A percentile compares a stretch with the other conserved stretches of the same genome.
These are phyloP conservation scores for Escarpia spicata DNA, from an alignment of 2,888 invertebrate species.

Conservation along the genomic window DNA sequence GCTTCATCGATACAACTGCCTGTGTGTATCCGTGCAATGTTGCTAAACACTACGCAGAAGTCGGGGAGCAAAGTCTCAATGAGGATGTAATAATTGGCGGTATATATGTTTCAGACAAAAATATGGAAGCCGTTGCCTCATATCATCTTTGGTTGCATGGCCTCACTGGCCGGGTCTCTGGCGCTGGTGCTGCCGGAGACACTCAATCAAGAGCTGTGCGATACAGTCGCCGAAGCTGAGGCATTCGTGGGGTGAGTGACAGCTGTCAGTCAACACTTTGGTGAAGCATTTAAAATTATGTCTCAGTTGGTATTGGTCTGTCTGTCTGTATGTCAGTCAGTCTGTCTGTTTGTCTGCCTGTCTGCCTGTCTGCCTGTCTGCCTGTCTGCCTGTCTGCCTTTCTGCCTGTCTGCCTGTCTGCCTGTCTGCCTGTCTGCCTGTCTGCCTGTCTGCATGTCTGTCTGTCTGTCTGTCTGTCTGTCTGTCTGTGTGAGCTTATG, in stretches of 20 bases:
- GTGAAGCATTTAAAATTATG: not conserved
- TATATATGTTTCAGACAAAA: conserved; percentile 30
- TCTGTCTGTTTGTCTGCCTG: no score
- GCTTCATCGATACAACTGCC: not conserved
- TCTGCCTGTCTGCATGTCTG: no score
- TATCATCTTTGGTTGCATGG: conserved; percentile 39
- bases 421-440: no score
- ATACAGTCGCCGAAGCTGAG: conserved; percentile 39
- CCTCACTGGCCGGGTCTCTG: conserved; percentile 34
- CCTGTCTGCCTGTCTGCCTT: no score
- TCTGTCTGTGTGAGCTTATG: no score
- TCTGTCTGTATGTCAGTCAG: no score
- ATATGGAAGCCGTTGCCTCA: conserved; percentile 40
- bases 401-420: no score
- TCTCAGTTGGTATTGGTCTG: not conserved
- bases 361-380: no score
- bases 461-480: no score
- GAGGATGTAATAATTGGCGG: not conserved
- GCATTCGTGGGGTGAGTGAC: conserved; percentile 18
- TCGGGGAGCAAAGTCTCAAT: not conserved
- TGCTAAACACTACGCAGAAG: not conserved
- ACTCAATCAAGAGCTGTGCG: conserved; percentile 29
- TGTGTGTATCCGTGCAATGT: not conserved
- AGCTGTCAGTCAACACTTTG: not conserved
- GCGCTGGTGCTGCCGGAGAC: conserved; percentile 39